Evolutionary conservation across 2,797 vertebrate genomes (phyloP), one percentile per base, ranked within the genome.

Genomic region (Chrosomus eos): DNA sequence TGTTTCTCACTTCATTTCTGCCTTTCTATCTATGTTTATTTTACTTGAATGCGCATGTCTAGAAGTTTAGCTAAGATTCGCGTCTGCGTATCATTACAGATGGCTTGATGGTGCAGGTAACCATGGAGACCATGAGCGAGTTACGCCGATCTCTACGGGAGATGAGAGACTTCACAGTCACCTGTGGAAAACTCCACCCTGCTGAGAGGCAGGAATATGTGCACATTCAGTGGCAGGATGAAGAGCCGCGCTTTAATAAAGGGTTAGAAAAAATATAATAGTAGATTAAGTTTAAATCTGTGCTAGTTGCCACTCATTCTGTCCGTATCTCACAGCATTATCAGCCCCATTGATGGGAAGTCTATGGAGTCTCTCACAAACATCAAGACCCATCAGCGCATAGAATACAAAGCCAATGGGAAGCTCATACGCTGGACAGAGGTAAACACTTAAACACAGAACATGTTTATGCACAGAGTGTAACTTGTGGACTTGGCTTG

Each of bases 381-480:
- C 5, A 94, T 93, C 81, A 99, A 99, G 94, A 97, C 99, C 93
- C 99, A 98, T 90, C 98, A 99, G 48, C 97, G 98, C 84, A 97
- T 98, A 0, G 98, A 99, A 90, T 99, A 98, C 93, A 98, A 98
- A 95, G 97, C 98, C 71, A 99, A 97, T 1, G 98, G 98, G 48
- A 99, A 99, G 92, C 97, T 99, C 91, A 98, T 99, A 90, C 96
- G 97, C 82, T 99, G 98, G 98, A 99, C 97, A 77, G 98, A 99
- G 96, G 98, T 98, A 92, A 80, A 68, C 80, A 40, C 98, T 98
- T 98, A 92, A 80, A 68, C 80, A 40, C 98, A 98, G 91, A 77
- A 45, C 71, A 48, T 36, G n/a, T 23, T 77, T 38, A 60, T 78
- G 62, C 62, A 64, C 26, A 3, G 60, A 62, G 43, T 19, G 4